Evolutionary conservation across 2,797 vertebrate genomes (phyloP).

Genomic region (Emys orbicularis): DNA sequence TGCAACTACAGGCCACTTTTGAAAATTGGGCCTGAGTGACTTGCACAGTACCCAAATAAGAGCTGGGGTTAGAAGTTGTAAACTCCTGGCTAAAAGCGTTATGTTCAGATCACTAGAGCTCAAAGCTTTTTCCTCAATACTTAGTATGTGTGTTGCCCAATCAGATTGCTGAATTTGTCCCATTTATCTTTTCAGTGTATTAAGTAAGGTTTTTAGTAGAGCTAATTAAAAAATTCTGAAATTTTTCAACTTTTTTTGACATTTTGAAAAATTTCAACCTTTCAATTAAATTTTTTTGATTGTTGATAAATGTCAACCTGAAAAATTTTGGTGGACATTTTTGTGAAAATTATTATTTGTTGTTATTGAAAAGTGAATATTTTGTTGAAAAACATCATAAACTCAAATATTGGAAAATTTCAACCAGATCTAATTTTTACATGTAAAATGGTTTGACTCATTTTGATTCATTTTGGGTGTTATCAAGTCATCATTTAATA

Average conservation of each 20-base stretch:
- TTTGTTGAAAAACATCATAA: not conserved
- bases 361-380: not conserved
- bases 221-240: not conserved
- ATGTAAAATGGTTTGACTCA: constrained; percentile 50
- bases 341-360: not conserved
- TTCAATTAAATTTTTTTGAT: not conserved
- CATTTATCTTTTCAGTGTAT: not conserved
- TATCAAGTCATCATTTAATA: constrained; percentile 9
- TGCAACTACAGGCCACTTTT: not conserved
- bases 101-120: not conserved
- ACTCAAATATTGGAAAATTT: not conserved
- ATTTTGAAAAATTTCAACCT: not conserved
- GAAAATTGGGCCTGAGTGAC: not conserved
- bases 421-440: constrained; percentile 8
- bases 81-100: not conserved
- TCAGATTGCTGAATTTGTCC: not conserved
- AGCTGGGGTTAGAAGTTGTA: not conserved
- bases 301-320: not conserved
- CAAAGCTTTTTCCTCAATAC: not conserved
- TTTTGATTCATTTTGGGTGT: constrained; percentile 18
- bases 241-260: not conserved
- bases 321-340: not conserved
- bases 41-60: not conserved
- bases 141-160: not conserved
- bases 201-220: not conserved